These are phyloP conservation scores for Amblyjoppa proteus DNA, from an alignment of 2,888 invertebrate genomes.

Conservation along the genomic window DNA sequence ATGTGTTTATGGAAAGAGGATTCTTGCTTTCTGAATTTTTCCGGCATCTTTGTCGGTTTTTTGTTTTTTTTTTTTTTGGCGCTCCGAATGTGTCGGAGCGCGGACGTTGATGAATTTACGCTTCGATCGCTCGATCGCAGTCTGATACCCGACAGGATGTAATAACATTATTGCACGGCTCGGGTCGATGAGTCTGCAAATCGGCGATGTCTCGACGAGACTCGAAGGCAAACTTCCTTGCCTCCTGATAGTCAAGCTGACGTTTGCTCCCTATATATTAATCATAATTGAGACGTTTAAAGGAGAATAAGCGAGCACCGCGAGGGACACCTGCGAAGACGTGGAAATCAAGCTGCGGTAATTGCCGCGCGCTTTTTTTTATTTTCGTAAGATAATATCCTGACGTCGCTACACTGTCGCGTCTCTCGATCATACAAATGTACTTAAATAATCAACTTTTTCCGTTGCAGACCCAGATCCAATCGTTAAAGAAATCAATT, in stretches of 20 bases:
- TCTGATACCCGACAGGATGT: constrained; percentile 45
- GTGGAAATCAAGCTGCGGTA: constrained; percentile 2
- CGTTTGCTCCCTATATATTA: background rate
- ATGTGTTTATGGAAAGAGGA: background rate
- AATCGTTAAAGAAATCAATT: background rate
- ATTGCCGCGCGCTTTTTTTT: background rate
- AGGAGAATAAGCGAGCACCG: background rate
- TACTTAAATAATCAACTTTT: background rate
- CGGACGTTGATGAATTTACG: constrained; percentile 51
- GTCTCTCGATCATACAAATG: background rate
- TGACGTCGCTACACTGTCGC: background rate
- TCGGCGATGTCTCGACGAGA: constrained; percentile 1
- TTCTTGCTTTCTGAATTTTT: background rate
- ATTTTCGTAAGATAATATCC: background rate
- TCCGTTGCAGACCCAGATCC: background rate
- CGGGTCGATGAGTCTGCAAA: constrained; percentile 59
- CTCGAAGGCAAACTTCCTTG: constrained; percentile 11
- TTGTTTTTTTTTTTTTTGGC: too few species aligned
- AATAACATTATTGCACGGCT: constrained; percentile 69
- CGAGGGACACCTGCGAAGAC: background rate
- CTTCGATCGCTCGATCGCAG: constrained; percentile 1
- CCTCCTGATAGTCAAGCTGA: background rate
- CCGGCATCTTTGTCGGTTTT: too few species aligned
- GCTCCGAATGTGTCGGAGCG: background rate
- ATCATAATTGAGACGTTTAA: constrained; percentile 36